Percentiles rank a stretch among this genome's conserved stretches.
These are phyloP conservation scores for Muschampia plurimacula DNA, from an alignment of 2,888 invertebrate species.

Conservation along the genomic window DNA sequence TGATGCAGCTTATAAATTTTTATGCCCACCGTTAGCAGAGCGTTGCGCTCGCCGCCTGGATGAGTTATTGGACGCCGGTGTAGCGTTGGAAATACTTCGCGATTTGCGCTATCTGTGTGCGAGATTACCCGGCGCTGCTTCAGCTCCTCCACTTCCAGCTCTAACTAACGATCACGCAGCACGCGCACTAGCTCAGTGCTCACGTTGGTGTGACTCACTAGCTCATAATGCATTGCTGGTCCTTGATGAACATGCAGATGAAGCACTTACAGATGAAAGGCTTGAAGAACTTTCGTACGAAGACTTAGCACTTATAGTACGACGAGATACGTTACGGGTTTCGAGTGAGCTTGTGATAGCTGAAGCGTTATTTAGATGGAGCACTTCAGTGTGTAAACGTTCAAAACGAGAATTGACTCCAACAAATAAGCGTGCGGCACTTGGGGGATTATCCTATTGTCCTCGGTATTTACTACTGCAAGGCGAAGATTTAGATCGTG, in stretches of 20 bases:
- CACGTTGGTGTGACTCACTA: constrained; percentile 86
- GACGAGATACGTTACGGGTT: constrained; percentile 88
- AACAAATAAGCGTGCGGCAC: constrained; percentile 74
- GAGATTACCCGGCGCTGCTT: constrained; percentile 74
- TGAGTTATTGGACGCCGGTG: constrained; percentile 86
- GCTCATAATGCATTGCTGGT: constrained; percentile 88
- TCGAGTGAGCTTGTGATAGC: constrained; percentile 87
- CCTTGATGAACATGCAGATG: constrained; percentile 76
- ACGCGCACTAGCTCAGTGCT: constrained; percentile 73
- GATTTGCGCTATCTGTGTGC: constrained; percentile 82
- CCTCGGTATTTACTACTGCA: constrained; percentile 89
- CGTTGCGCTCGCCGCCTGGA: constrained; percentile 90
- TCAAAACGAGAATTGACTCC: constrained; percentile 74
- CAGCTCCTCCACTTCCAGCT: constrained; percentile 80
- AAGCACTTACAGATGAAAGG: constrained; percentile 70
- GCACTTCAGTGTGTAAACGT: constrained; percentile 76
- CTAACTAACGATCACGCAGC: constrained; percentile 70
- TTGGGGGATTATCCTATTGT: constrained; percentile 85
- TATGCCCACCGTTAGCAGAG: constrained; percentile 89
- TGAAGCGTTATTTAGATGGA: constrained; percentile 86
- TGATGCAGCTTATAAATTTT: constrained; percentile 90
- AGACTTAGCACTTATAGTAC: constrained; percentile 88
- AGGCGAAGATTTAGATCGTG: constrained; percentile 87
- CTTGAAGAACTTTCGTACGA: constrained; percentile 86
- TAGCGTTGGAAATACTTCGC: constrained; percentile 88